Conservation (phyloP, 2,888 invertebrate species). For the Sthenelais limicola region DNA sequence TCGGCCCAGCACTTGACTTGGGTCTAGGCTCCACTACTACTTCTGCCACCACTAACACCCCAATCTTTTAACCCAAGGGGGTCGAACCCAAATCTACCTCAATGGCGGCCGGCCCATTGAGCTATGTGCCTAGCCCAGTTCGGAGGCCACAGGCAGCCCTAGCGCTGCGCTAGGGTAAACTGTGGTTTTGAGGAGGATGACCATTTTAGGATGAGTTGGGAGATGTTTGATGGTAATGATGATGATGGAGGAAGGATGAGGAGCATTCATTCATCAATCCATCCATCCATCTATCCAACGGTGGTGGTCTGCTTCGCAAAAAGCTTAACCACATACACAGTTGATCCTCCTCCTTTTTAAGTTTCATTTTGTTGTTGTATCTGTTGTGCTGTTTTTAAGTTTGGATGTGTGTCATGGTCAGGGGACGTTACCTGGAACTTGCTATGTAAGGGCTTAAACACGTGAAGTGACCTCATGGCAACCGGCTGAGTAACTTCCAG, state of each 20-base stretch:
- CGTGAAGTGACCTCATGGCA: slow-evolving; percentile 39
- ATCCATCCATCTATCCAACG: no score
- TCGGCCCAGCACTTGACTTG: slow-evolving; percentile 35
- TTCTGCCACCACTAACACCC: no score
- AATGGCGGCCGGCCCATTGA: slow-evolving; percentile 30
- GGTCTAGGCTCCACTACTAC: slow-evolving; percentile 25
- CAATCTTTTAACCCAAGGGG: no score
- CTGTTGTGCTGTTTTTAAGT: slow-evolving; percentile 25
- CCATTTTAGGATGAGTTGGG: no score
- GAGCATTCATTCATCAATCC: no score
- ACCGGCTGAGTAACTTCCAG: slow-evolving; percentile 34
- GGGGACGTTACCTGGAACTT: slow-evolving; percentile 37
- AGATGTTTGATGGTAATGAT: no score
- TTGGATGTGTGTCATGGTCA: slow-evolving; percentile 40
- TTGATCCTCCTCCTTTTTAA: slow-evolving; percentile 20
- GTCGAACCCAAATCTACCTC: no score
- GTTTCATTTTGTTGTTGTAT: slow-evolving; percentile 20
- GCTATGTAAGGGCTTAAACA: slow-evolving; percentile 38
- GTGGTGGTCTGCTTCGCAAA: no score
- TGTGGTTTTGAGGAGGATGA: no score
- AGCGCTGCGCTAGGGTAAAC: slow-evolving; percentile 18
- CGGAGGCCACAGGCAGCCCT: no score
- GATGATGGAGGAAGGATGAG: no score
- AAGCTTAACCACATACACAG: no score
- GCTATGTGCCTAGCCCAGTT: slow-evolving; percentile 33